Percentiles rank a stretch among this genome's conserved stretches.
These are phyloP conservation scores for Pseudotriccus pelzelni DNA, from an alignment of 2,797 vertebrate genomes.

Conservation along the genomic window DNA sequence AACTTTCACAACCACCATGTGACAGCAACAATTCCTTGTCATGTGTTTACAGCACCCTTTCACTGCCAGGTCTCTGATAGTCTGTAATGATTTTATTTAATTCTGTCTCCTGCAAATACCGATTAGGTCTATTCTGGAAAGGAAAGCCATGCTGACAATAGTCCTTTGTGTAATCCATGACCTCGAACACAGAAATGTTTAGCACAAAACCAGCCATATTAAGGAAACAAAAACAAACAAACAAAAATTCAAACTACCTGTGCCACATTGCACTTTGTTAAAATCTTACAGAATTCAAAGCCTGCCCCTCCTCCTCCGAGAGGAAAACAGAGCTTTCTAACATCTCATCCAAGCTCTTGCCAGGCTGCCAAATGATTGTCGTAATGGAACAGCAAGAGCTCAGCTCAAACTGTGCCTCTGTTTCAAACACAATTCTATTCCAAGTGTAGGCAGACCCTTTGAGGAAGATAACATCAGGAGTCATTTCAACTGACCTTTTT, in stretches of 20 bases:
- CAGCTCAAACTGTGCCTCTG: conserved; percentile 21
- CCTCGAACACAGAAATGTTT: not conserved
- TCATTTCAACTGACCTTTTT: conserved; percentile 15
- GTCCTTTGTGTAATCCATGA: not conserved
- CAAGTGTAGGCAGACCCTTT: not conserved
- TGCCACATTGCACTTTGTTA: not conserved
- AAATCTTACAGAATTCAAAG: not conserved
- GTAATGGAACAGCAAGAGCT: not conserved
- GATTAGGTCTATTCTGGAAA: not conserved
- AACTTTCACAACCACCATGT: not conserved
- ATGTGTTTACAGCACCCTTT: not conserved
- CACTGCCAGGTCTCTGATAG: not conserved
- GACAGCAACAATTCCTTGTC: not conserved
- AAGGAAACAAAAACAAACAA: not conserved
- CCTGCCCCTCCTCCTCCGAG: not conserved
- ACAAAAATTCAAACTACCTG: not conserved
- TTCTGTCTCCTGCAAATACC: not conserved
- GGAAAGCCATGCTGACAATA: not conserved
- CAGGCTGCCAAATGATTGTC: conserved; percentile 10
- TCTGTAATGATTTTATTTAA: not conserved
- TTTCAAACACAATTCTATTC: not conserved
- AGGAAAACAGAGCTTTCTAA: not conserved
- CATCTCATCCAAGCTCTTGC: not conserved
- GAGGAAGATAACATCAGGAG: not conserved
- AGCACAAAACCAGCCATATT: not conserved